A percentile compares a stretch with the other conserved stretches of the same genome.
phyloP scores from a whole-genome alignment of 1,140 invertebrate genomes.

The Brachionus calyciflorus region DNA sequence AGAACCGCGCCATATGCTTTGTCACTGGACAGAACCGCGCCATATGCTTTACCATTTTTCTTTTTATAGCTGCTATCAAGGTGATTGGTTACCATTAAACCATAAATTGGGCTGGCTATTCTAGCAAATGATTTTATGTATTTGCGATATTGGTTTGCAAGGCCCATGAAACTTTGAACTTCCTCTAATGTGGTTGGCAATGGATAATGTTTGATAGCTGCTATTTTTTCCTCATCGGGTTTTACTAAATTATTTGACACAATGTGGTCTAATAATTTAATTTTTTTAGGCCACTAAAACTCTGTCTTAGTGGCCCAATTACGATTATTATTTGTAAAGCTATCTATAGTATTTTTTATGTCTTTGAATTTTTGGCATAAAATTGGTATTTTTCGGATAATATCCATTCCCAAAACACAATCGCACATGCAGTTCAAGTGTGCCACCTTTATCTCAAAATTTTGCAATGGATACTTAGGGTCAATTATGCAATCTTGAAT shows the following conservation, averaged over 20 bases:
- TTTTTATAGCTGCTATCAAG: not conserved
- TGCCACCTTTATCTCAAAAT: too few species aligned
- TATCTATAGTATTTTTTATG: too few species aligned
- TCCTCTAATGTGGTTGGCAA: not conserved
- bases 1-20: not conserved
- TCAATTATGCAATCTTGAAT: too few species aligned
- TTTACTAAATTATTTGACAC: conserved; percentile 45
- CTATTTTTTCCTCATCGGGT: conserved; percentile 32
- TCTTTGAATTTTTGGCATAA: too few species aligned
- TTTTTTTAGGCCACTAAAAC: too few species aligned
- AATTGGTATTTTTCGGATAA: too few species aligned
- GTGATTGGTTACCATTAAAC: not conserved
- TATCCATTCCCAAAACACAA: too few species aligned
- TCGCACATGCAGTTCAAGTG: too few species aligned
- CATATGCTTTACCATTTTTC: conserved; percentile 38
- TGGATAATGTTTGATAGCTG: not conserved
- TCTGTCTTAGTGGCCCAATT: too few species aligned
- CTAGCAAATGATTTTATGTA: conserved; percentile 50
- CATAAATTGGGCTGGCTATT: conserved; percentile 49
- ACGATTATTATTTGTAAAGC: too few species aligned
- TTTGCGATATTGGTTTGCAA: conserved; percentile 51
- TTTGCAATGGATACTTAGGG: too few species aligned
- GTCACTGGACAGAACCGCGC: conserved; percentile 1
- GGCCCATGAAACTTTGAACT: conserved; percentile 51
- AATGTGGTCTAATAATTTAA: conserved; percentile 58